phyloP scores from a whole-genome alignment of 1,140 invertebrate genomes.

The Caenorhabditis remanei region DNA sequence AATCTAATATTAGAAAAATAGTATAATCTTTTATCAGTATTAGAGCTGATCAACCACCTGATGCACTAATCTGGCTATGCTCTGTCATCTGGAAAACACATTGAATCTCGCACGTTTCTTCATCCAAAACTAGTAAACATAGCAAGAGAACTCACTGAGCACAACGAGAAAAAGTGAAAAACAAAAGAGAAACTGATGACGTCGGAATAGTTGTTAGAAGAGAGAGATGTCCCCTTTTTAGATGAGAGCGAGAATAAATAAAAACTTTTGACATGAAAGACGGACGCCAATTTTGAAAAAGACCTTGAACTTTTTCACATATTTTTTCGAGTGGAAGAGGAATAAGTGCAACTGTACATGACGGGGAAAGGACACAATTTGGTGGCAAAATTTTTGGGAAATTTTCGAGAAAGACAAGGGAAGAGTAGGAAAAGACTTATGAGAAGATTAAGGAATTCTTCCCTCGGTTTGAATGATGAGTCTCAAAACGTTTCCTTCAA shows the following conservation, averaged over 20 bases:
- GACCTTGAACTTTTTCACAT: conserved; percentile 6
- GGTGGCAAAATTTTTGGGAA: background rate
- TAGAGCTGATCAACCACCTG: too few relatives aligned
- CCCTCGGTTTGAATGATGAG: too few relatives aligned
- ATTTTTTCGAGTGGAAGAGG: background rate
- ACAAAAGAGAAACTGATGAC: conserved; percentile 16
- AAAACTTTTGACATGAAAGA: background rate
- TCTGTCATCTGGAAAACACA: too few relatives aligned
- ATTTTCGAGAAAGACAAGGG: background rate
- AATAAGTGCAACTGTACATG: background rate
- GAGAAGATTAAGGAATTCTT: background rate
- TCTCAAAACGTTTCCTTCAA: too few relatives aligned
- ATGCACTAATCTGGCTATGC: too few relatives aligned
- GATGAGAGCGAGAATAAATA: background rate
- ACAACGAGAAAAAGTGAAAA: background rate
- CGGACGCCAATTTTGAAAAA: background rate
- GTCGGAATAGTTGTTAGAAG: conserved; percentile 1
- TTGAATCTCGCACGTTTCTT: background rate
- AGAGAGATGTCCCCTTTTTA: too few relatives aligned
- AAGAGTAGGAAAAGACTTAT: background rate
- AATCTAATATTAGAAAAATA: too few relatives aligned
- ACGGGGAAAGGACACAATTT: background rate
- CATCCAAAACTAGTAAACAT: background rate
- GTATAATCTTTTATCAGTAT: too few relatives aligned
- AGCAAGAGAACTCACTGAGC: too few relatives aligned